A percentile compares a stretch with the other conserved stretches of the same genome.
Evolutionary conservation across 2,113 vertebrate species (phyloP).

Genomic region (Paracanthobrama guichenoti): DNA sequence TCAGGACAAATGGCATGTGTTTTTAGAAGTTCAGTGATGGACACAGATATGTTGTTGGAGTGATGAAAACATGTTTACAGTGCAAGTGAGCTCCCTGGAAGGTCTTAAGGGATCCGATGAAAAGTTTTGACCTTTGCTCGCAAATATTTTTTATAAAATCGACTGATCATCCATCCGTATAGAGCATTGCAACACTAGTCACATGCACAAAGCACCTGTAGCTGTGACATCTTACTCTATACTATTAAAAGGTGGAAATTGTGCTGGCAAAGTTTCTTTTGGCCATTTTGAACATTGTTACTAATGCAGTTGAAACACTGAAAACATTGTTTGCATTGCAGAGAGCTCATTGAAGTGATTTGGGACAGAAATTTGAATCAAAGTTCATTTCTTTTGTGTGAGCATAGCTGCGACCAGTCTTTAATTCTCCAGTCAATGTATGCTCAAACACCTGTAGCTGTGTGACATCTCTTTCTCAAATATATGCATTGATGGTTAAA

Average conservation of each 20-base stretch:
- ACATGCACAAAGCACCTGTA: neutral
- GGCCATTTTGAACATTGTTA: neutral
- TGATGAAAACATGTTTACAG: neutral
- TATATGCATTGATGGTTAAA: neutral
- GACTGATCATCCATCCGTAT: neutral
- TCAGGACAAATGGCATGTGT: neutral
- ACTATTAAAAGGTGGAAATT: neutral
- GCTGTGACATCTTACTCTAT: neutral
- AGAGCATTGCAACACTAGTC: neutral
- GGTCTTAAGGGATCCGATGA: neutral
- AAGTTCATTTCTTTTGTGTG: neutral
- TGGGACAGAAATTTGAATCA: neutral
- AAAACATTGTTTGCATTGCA: neutral
- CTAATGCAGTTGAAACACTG: neutral
- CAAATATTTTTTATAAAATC: neutral
- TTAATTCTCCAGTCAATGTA: neutral
- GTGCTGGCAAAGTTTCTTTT: neutral
- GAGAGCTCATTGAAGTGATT: neutral
- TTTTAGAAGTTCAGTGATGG: neutral
- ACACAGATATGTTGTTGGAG: neutral
- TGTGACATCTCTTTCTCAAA: neutral
- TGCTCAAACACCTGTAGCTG: conserved; percentile 30
- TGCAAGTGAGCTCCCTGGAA: too few species aligned
- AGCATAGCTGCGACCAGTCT: neutral
- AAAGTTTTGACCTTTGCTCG: conserved; percentile 1